These are phyloP conservation scores for Phyllostomus discolor DNA, from an alignment of 2,113 vertebrate species.

Conservation along the genomic window DNA sequence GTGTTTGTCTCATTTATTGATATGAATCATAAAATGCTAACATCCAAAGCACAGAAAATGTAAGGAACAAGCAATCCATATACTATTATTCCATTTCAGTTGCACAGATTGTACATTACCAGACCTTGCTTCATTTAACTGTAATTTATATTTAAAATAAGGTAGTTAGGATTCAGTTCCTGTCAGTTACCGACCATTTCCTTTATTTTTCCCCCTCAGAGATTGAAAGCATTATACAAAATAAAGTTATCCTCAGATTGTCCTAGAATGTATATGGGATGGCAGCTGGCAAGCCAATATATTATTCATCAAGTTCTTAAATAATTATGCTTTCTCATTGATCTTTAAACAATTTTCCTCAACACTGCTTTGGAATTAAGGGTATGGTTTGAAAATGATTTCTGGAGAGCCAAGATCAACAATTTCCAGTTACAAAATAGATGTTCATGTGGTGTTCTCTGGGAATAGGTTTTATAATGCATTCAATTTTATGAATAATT, in stretches of 20 bases:
- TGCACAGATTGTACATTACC: neutral
- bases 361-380: constrained; percentile 69
- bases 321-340: constrained; percentile 76
- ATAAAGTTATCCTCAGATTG: constrained; percentile 65
- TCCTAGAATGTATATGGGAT: constrained; percentile 51
- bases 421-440: constrained; percentile 65
- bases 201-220: constrained; percentile 44
- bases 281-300: constrained; percentile 58
- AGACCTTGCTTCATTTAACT: constrained; percentile 60
- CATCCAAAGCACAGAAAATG: constrained; percentile 14
- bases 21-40: neutral
- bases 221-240: constrained; percentile 52
- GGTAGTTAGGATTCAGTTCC: constrained; percentile 47
- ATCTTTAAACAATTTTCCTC: constrained; percentile 69
- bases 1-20: neutral
- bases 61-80: neutral
- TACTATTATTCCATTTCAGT: neutral
- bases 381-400: constrained; percentile 44
- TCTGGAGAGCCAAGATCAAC: constrained; percentile 49
- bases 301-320: constrained; percentile 76
- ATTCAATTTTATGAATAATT: constrained; percentile 77
- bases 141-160: constrained; percentile 71
- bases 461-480: constrained; percentile 61
- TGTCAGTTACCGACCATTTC: constrained; percentile 43
- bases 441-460: constrained; percentile 56